Base-by-base conservation (phyloP, 2,797 vertebrate species). In the Smutsia temminckii region DNA sequence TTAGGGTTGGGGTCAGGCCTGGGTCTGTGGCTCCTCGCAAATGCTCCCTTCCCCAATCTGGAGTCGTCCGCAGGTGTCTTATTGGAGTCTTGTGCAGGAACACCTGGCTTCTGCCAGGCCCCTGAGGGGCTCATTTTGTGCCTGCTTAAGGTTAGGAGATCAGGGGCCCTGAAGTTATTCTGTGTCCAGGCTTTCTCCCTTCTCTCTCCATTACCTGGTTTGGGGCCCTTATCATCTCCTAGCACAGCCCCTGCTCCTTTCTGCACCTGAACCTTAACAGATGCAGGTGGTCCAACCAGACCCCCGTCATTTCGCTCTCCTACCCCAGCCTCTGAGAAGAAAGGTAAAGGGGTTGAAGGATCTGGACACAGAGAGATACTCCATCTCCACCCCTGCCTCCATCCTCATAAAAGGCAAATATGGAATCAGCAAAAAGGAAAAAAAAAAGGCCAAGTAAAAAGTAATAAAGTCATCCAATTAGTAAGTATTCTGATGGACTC, bases 391-490 rank as follows among this genome's bases (percentile, higher is more conserved):
- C 96, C 93, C 98, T 97, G 96, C 91, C 53, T 98, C 97, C 97
- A 96, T 97, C 97, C 95, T 98, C 97, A 93, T 97, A 98, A 98
- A 98, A 98, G 97, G 95, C 97, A 98, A 98, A 97, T 96, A 98
- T 64, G 85, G 94, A 98, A 98, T 98, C 98, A 98, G 98, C 97
- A 98, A 97, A 97, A 97, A 96, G 88, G 89, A 64, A 85, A 46
- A 68, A 84, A 55, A 51, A 2, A 0, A 0, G 1, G 32, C 11
- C 34, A 29, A 77, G 93, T 94, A 95, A 72, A 59, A 40, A 95
- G 93, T 75, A 95, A 96, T 98, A 97, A 98, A 98, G 95, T 94
- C 96, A 95, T 97, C 96, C 97, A 98, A 98, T 98, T 98, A 98
- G 98, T 98, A 98, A 98, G 98, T 97, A 97, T 97, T 96, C 96